Conservation (phyloP, 1,140 invertebrate species). For the Gryon sp. region DNA sequence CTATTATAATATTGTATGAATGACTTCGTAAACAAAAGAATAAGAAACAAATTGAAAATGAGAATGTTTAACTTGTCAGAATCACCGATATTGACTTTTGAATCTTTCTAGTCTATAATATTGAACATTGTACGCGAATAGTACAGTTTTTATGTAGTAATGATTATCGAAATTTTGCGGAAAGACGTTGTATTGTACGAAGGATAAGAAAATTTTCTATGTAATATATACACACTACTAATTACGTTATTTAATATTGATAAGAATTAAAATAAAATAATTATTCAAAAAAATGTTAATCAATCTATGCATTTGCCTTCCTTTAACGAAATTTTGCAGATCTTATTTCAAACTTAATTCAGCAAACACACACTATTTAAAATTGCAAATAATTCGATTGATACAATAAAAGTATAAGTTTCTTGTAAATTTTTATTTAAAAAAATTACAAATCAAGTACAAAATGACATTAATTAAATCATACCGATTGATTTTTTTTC, state of each 20-base stretch:
- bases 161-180: conserved; percentile 61
- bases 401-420: too few relatives aligned
- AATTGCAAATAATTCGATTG: too few relatives aligned
- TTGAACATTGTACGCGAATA: conserved; percentile 49
- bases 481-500: too few relatives aligned
- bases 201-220: conserved; percentile 76
- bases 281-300: conserved; percentile 71
- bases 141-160: conserved; percentile 52
- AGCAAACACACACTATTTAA: too few relatives aligned
- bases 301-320: background rate
- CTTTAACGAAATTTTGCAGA: background rate
- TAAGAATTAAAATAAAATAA: conserved; percentile 78
- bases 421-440: too few relatives aligned
- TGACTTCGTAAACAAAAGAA: conserved; percentile 28
- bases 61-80: conserved; percentile 40
- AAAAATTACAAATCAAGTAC: too few relatives aligned
- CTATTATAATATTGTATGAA: conserved; percentile 41
- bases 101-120: conserved; percentile 56
- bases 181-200: conserved; percentile 67
- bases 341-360: too few relatives aligned
- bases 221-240: conserved; percentile 77
- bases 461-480: too few relatives aligned
- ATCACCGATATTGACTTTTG: conserved; percentile 50
- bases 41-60: conserved; percentile 34
- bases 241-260: conserved; percentile 79